phyloP scores from a whole-genome alignment of 2,797 vertebrate genomes.

The Pipistrellus pygmaeus region DNA sequence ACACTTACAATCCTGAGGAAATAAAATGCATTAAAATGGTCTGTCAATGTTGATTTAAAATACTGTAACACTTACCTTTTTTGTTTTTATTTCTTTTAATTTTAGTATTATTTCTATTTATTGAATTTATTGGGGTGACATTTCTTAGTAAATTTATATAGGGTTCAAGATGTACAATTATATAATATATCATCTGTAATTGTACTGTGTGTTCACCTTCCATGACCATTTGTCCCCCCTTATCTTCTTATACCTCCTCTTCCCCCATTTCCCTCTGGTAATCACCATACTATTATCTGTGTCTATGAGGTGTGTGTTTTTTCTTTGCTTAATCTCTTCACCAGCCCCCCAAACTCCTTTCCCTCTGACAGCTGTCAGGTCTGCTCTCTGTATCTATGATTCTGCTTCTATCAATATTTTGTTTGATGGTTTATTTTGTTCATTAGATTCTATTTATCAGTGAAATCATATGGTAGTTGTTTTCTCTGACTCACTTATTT shows the following conservation, averaged over 20 bases:
- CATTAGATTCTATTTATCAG: neutral
- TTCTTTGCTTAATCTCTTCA: neutral
- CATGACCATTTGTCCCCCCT: neutral
- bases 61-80: neutral
- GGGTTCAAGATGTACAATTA: neutral
- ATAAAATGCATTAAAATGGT: neutral
- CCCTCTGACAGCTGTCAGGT: neutral
- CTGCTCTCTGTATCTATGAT: neutral
- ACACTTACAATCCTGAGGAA: neutral
- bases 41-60: conserved; percentile 54
- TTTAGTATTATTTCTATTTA: neutral
- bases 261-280: neutral
- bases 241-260: neutral
- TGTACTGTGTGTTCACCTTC: neutral
- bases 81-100: neutral
- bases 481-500: neutral
- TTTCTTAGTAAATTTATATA: neutral
- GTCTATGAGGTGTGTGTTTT: neutral
- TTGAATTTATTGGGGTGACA: neutral
- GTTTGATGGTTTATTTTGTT: neutral
- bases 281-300: neutral
- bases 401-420: neutral
- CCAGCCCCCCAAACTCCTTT: neutral
- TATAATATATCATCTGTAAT: neutral
- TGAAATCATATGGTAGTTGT: neutral